A percentile compares a stretch with the other conserved stretches of the same genome.
phyloP scores from a whole-genome alignment of 2,113 vertebrate species.

The Phalacrocorax carbo region DNA sequence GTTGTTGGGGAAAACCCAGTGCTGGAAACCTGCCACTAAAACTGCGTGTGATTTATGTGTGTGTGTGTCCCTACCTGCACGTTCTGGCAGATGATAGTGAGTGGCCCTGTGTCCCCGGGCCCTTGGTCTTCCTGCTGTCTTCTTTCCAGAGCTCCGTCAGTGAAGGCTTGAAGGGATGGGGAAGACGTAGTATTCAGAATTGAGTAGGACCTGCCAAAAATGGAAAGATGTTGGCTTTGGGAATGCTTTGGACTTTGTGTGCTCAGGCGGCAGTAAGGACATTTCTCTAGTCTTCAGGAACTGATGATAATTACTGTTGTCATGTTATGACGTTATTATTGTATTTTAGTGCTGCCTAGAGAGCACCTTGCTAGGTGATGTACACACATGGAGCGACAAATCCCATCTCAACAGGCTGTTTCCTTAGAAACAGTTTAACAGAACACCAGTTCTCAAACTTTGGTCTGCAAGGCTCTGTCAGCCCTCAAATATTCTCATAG shows the following conservation, averaged over 20 bases:
- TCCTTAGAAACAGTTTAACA: background rate
- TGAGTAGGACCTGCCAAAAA: constrained; percentile 86
- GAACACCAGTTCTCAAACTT: background rate
- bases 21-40: background rate
- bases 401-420: background rate
- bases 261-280: background rate
- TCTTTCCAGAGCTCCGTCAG: constrained; percentile 83
- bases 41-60: background rate
- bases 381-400: background rate
- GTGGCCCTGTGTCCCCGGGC: constrained; percentile 74
- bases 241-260: background rate
- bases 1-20: accelerated
- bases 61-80: constrained; percentile 79
- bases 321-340: background rate
- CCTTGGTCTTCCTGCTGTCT: constrained; percentile 85
- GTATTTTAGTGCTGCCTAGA: background rate
- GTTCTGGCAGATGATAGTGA: constrained; percentile 87
- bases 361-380: background rate
- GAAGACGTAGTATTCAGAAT: constrained; percentile 81
- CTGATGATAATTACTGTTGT: background rate
- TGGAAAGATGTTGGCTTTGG: background rate
- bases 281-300: background rate
- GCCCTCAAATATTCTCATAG: background rate
- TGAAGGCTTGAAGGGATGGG: constrained; percentile 67
- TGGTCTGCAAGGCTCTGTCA: background rate